Percentiles rank a stretch among this genome's conserved stretches.
Evolutionary conservation across 1,140 invertebrate genomes (phyloP).

Genomic region (Cydia amplana): DNA sequence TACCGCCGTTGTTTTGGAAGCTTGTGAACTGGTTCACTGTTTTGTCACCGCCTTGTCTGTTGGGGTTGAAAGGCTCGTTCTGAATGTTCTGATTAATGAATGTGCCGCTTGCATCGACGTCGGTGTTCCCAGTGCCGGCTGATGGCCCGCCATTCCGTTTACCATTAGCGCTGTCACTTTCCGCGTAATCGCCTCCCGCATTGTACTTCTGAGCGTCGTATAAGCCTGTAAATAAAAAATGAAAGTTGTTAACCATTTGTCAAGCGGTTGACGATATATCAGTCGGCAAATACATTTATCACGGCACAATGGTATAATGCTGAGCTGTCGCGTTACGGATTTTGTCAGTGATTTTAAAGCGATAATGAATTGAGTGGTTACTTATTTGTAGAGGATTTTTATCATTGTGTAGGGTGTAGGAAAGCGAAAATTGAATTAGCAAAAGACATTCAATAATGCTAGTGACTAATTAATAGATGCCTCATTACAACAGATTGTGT

Average conservation of each 20-base stretch:
- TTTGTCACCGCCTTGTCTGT: slow-evolving; percentile 6
- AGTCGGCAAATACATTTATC: slow-evolving; percentile 57
- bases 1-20: background rate
- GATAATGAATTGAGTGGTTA: slow-evolving; percentile 29
- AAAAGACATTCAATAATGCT: background rate
- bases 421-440: slow-evolving; percentile 21
- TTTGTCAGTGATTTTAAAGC: slow-evolving; percentile 46
- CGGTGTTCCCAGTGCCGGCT: slow-evolving; percentile 48
- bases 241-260: slow-evolving; percentile 72
- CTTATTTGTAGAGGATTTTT: slow-evolving; percentile 30
- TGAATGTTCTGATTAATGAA: slow-evolving; percentile 59
- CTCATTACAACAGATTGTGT: no score
- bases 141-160: slow-evolving; percentile 50
- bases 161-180: slow-evolving; percentile 48
- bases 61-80: slow-evolving; percentile 35
- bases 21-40: slow-evolving; percentile 10
- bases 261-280: slow-evolving; percentile 57
- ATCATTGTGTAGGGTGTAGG: background rate
- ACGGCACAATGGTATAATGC: slow-evolving; percentile 57
- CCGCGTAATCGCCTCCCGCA: slow-evolving; percentile 61
- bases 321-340: slow-evolving; percentile 44
- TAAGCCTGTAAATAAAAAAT: slow-evolving; percentile 75
- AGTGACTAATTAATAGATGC: background rate
- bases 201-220: slow-evolving; percentile 73
- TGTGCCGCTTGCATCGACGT: slow-evolving; percentile 44